Conservation (phyloP, 2,113 vertebrate genomes). For the Uria aalge region DNA sequence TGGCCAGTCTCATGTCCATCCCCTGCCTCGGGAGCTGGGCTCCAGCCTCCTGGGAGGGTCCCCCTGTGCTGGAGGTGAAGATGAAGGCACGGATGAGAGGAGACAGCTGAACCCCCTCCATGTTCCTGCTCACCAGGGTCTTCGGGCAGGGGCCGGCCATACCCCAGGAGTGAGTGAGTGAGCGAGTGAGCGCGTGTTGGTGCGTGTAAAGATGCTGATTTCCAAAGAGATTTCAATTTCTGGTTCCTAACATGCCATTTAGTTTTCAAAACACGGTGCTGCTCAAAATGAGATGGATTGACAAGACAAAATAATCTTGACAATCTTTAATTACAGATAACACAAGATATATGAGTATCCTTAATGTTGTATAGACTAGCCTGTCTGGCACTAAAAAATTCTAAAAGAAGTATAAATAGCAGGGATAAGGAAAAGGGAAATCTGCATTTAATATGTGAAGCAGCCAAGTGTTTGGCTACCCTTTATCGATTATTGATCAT, state of each 20-base stretch:
- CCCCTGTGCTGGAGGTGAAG: rapidly evolving
- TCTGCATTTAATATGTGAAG: neutral
- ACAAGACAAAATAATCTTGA: neutral
- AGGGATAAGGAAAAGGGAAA: neutral
- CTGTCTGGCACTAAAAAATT: neutral
- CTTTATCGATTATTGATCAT: neutral
- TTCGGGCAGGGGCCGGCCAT: neutral
- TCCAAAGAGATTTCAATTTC: neutral
- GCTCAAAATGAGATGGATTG: neutral
- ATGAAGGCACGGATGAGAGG: rapidly evolving
- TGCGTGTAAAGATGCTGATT: neutral
- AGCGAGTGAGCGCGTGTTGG: neutral
- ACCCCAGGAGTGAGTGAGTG: neutral
- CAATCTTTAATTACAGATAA: neutral
- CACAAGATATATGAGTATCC: neutral
- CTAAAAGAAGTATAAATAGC: neutral
- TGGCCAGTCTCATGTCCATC: neutral
- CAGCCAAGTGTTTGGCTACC: neutral
- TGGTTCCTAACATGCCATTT: neutral
- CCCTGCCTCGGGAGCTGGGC: neutral
- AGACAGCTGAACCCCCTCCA: neutral
- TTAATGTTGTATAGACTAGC: neutral
- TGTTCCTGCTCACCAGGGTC: neutral
- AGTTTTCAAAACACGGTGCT: neutral
- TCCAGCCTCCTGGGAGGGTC: neutral